Conservation (phyloP, 2,113 vertebrate genomes). For the Chamaea fasciata region DNA sequence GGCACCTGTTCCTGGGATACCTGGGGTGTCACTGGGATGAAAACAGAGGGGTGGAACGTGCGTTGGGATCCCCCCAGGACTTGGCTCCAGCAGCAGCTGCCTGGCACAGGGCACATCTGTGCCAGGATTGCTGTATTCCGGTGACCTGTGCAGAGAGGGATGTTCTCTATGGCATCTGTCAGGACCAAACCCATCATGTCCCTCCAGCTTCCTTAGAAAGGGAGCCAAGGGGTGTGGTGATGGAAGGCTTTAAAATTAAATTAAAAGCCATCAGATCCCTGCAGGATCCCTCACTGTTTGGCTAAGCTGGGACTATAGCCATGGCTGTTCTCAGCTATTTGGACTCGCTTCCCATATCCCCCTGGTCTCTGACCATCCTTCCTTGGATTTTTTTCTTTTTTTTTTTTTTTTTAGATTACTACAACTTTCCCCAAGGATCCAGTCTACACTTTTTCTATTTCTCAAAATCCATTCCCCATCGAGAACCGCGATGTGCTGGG, state of each 20-base stretch:
- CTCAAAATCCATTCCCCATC: slow-evolving; percentile 90
- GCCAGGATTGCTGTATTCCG: fast-evolving
- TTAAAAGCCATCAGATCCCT: neutral
- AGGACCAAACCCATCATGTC: neutral
- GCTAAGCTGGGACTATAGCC: neutral
- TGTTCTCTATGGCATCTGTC: neutral
- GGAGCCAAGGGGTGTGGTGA: neutral
- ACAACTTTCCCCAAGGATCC: slow-evolving; percentile 98
- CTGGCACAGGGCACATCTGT: neutral
- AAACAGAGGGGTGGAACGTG: neutral
- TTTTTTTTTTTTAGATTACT: slow-evolving; percentile 81
- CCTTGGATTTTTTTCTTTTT: neutral
- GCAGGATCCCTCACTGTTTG: neutral
- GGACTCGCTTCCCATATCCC: neutral
- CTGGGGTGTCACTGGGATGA: slow-evolving; percentile 17
- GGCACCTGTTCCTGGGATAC: slow-evolving; percentile 33
- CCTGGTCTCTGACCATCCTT: neutral
- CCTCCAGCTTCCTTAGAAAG: neutral
- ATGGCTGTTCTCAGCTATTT: neutral
- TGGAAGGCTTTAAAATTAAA: neutral
- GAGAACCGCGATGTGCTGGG: slow-evolving; percentile 93
- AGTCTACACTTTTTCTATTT: slow-evolving; percentile 92
- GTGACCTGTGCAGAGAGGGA: neutral
- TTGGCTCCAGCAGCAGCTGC: neutral
- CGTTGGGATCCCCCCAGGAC: neutral